phyloP scores from a whole-genome alignment of 2,113 vertebrate species.

The Circaetus gallicus region DNA sequence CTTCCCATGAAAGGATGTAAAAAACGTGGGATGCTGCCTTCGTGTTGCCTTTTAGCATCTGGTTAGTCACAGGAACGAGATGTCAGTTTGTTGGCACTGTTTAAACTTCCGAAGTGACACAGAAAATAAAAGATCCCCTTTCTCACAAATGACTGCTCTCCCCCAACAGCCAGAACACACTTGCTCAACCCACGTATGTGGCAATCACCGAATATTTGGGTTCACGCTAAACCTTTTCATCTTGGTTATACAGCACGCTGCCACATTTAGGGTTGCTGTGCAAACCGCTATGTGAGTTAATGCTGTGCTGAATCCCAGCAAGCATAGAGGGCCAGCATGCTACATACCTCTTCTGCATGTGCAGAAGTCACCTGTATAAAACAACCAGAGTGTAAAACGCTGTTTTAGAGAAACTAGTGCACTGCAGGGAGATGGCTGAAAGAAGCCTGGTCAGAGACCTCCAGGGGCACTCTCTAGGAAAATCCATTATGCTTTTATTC shows the following conservation, averaged over 20 bases:
- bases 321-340: not conserved
- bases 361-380: not conserved
- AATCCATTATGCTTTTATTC: not conserved
- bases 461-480: not conserved
- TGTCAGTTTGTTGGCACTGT: slow-evolving; percentile 5
- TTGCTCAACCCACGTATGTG: not conserved
- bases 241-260: slow-evolving; percentile 23
- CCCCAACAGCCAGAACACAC: not conserved
- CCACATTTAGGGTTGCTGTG: not conserved
- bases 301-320: not conserved
- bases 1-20: not conserved
- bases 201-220: not conserved
- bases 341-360: not conserved
- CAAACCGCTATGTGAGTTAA: not conserved
- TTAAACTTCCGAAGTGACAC: not conserved
- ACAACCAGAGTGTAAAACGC: not conserved
- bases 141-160: not conserved
- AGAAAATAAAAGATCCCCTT: slow-evolving; percentile 8
- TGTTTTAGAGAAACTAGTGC: not conserved
- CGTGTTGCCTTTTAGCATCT: not conserved
- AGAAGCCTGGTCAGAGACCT: not conserved
- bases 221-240: slow-evolving; percentile 37
- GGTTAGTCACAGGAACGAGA: not conserved
- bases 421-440: not conserved
- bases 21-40: not conserved